Conservation (phyloP, 2,888 invertebrate species). For the Spodoptera littoralis region DNA sequence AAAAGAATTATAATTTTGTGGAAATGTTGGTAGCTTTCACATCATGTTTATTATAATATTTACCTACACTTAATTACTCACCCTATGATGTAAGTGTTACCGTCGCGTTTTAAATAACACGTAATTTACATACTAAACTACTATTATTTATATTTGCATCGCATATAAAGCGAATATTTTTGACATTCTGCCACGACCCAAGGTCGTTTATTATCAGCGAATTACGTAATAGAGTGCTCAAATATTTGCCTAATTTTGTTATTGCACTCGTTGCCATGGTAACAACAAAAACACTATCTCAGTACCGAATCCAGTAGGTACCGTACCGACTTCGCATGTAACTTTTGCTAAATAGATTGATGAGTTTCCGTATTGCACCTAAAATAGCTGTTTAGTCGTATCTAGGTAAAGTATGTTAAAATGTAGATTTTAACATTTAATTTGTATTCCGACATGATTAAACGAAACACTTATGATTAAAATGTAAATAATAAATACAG, state of each 20-base stretch:
- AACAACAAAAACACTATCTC: slow-evolving; percentile 55
- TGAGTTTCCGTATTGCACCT: background rate
- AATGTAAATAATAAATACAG: too few relatives aligned
- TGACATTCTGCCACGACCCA: slow-evolving; percentile 26
- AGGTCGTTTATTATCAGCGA: slow-evolving; percentile 57
- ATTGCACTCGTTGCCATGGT: slow-evolving; percentile 73
- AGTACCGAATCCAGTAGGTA: slow-evolving; percentile 6
- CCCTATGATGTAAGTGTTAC: slow-evolving; percentile 1
- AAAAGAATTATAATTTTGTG: too few relatives aligned
- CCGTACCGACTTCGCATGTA: slow-evolving; percentile 47
- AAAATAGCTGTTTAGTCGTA: too few relatives aligned
- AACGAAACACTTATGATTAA: too few relatives aligned
- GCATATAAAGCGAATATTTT: slow-evolving; percentile 36
- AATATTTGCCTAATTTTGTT: slow-evolving; percentile 82
- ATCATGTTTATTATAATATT: too few relatives aligned
- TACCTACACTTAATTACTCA: background rate
- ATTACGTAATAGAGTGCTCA: slow-evolving; percentile 37
- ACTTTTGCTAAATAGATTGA: slow-evolving; percentile 5
- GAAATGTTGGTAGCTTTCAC: background rate
- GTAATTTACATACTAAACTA: slow-evolving; percentile 4
- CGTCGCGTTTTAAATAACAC: background rate
- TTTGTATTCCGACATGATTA: too few relatives aligned
- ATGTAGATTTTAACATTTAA: too few relatives aligned
- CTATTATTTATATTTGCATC: slow-evolving; percentile 31
- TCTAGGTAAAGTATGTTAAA: too few relatives aligned